Evolutionary conservation across 1,140 invertebrate species (phyloP).

Genomic region (Drosophila dunni): DNA sequence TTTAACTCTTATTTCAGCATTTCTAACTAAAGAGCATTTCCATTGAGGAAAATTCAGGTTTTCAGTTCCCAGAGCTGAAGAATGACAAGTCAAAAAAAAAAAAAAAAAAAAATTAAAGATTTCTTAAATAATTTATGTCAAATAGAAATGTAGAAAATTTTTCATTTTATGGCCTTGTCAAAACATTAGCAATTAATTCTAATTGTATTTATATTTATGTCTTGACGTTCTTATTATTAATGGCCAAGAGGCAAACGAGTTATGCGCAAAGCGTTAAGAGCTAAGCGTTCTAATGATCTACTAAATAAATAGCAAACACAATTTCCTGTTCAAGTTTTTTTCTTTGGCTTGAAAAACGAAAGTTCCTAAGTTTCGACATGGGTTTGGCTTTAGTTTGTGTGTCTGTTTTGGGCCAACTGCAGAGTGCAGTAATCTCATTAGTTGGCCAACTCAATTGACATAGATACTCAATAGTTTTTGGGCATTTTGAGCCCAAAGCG

Average conservation of each 20-base stretch:
- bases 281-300: slow-evolving; percentile 67
- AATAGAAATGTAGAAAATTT: slow-evolving; percentile 43
- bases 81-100: slow-evolving; percentile 51
- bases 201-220: slow-evolving; percentile 40
- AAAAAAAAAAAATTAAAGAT: not conserved
- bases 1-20: no score
- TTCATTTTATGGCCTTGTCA: slow-evolving; percentile 42
- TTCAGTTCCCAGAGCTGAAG: slow-evolving; percentile 49
- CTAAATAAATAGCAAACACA: slow-evolving; percentile 41
- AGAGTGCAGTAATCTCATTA: slow-evolving; percentile 55
- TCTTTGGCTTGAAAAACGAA: slow-evolving; percentile 65
- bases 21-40: not conserved
- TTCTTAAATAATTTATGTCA: slow-evolving; percentile 52
- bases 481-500: slow-evolving; percentile 43
- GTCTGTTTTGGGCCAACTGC: slow-evolving; percentile 8
- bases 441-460: slow-evolving; percentile 64
- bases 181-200: slow-evolving; percentile 20
- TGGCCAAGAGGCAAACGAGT: slow-evolving; percentile 36
- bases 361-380: slow-evolving; percentile 43
- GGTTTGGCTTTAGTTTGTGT: slow-evolving; percentile 7
- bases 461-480: slow-evolving; percentile 41
- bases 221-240: slow-evolving; percentile 63
- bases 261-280: slow-evolving; percentile 31
- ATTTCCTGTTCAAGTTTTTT: slow-evolving; percentile 66
- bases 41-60: slow-evolving; percentile 2